Conservation (phyloP, 2,113 vertebrate species). For the Chauna torquata region DNA sequence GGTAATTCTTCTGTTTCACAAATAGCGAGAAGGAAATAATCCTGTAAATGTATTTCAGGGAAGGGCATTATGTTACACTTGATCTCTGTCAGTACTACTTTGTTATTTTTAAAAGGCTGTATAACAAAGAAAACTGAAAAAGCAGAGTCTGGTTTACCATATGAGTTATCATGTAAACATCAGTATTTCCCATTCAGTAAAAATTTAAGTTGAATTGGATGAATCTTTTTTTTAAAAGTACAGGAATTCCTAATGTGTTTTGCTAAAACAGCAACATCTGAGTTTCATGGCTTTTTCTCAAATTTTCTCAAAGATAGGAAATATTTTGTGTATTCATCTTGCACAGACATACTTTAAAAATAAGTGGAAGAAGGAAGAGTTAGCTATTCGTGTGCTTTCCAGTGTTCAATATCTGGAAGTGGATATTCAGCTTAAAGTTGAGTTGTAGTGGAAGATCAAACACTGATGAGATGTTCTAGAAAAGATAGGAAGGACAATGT, state of each 20-base stretch:
- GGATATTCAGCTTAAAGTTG: not conserved
- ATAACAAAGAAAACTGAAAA: not conserved
- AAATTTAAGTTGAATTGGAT: not conserved
- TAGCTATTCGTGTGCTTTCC: not conserved
- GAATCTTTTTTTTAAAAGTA: not conserved
- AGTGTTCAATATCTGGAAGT: not conserved
- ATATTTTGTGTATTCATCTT: not conserved
- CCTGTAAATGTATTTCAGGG: not conserved
- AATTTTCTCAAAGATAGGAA: not conserved
- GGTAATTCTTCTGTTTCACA: conserved; percentile 14
- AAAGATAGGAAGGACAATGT: not conserved
- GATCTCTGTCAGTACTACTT: not conserved
- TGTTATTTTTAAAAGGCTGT: not conserved
- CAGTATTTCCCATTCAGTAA: not conserved
- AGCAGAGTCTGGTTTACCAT: not conserved
- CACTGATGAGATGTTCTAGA: not conserved
- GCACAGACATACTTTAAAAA: not conserved
- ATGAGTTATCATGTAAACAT: not conserved
- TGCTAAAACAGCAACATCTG: not conserved
- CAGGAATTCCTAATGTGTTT: not conserved
- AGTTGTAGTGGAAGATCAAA: not conserved
- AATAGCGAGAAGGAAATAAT: not conserved
- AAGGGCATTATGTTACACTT: not conserved
- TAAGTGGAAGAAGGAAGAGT: not conserved
- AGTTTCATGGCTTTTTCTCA: not conserved